These are phyloP conservation scores for Pyrocephalus nanus DNA, from an alignment of 2,797 vertebrate species.

Conservation along the genomic window DNA sequence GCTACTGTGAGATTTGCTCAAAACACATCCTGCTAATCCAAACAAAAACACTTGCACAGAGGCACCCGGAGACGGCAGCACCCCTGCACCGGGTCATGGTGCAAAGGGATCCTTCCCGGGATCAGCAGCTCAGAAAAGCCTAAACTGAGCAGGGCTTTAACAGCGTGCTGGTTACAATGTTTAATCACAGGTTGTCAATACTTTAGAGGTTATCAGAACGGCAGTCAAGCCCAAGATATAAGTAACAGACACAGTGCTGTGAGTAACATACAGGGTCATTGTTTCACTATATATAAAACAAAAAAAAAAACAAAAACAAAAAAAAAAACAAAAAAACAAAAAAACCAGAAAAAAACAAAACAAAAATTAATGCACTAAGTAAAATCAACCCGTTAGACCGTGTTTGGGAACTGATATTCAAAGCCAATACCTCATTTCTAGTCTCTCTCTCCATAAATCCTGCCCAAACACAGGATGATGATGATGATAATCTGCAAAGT, in stretches of 20 bases:
- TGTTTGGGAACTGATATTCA: background rate
- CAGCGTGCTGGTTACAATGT: background rate
- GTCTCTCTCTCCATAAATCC: background rate
- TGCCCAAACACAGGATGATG: background rate
- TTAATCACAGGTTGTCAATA: background rate
- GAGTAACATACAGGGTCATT: background rate
- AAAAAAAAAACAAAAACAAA: too few relatives aligned
- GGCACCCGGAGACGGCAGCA: background rate
- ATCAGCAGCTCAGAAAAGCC: background rate
- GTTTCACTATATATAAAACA: background rate
- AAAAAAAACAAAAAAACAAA: background rate
- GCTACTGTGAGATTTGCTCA: background rate
- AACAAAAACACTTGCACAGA: background rate
- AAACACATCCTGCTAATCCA: background rate
- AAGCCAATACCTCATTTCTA: background rate
- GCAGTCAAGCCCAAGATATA: background rate
- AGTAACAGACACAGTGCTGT: background rate
- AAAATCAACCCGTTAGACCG: background rate
- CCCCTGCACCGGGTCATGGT: accelerated
- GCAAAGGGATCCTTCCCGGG: background rate
- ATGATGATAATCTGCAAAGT: background rate
- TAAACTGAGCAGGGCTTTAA: background rate
- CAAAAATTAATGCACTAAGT: background rate
- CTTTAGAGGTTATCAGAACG: background rate
- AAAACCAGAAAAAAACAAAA: background rate